phyloP scores from a whole-genome alignment of 2,888 invertebrate genomes.

The Clusia tigrina region DNA sequence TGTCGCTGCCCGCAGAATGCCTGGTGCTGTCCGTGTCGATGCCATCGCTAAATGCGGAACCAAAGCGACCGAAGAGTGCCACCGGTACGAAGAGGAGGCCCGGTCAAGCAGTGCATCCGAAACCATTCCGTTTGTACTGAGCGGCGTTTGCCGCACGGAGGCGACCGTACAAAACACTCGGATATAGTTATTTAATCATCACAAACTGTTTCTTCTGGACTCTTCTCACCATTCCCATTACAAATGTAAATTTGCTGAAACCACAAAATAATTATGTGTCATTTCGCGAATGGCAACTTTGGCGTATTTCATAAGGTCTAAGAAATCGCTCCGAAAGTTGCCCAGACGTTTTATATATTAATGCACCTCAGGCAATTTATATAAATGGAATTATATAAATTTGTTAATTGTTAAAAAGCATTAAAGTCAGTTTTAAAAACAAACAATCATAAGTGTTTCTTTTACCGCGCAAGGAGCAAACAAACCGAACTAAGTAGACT shows the following conservation, averaged over 20 bases:
- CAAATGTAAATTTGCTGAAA: not conserved
- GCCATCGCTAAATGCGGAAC: slow-evolving; percentile 62
- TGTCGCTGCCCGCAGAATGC: slow-evolving; percentile 65
- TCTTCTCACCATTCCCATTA: not conserved
- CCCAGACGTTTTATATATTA: not conserved
- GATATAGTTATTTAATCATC: too few species aligned
- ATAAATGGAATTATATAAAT: slow-evolving; percentile 9
- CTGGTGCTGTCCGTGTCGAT: slow-evolving; percentile 64
- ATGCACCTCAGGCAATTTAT: slow-evolving; percentile 5
- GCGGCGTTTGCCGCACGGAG: not conserved
- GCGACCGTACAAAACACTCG: too few species aligned
- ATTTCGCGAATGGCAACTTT: not conserved
- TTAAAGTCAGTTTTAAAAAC: not conserved
- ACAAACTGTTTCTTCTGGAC: not conserved
- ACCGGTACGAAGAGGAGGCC: slow-evolving; percentile 59
- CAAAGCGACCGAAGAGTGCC: slow-evolving; percentile 61
- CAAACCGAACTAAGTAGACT: too few species aligned
- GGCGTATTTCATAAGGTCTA: not conserved
- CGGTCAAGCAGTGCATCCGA: slow-evolving; percentile 60
- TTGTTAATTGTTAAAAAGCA: slow-evolving; percentile 8
- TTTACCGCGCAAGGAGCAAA: too few species aligned
- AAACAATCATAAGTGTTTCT: too few species aligned
- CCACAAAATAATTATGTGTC: not conserved
- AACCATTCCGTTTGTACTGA: slow-evolving; percentile 63
- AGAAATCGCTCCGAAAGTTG: not conserved